Conservation (phyloP, 2,888 invertebrate genomes). For the Synanthedon vespiformis region DNA sequence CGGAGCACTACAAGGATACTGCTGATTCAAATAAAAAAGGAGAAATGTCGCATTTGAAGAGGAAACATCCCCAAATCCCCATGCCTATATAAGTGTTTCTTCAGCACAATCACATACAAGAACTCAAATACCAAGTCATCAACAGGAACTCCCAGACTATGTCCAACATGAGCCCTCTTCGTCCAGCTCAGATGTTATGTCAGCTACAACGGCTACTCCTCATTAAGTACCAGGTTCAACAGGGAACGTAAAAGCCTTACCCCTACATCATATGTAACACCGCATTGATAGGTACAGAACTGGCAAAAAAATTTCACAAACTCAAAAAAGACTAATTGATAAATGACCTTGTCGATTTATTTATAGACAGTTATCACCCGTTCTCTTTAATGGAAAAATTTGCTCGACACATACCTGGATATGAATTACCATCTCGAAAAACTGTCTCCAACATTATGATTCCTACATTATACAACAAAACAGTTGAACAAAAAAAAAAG, state of each 20-base stretch:
- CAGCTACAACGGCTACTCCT: slow-evolving; percentile 4
- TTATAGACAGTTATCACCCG: too few species aligned
- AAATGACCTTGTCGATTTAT: too few species aligned
- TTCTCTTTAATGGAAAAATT: too few species aligned
- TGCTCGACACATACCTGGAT: too few species aligned
- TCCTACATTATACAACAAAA: slow-evolving; percentile 2
- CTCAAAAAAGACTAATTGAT: background rate
- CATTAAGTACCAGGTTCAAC: background rate
- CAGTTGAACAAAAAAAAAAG: slow-evolving; percentile 6
- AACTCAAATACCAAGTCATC: slow-evolving; percentile 2
- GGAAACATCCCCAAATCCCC: slow-evolving; percentile 3
- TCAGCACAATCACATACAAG: slow-evolving; percentile 4
- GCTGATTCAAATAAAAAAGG: too few species aligned
- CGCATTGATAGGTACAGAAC: background rate
- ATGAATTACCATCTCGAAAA: too few species aligned
- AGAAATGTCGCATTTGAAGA: background rate
- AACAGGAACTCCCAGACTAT: background rate
- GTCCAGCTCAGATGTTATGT: slow-evolving; percentile 2
- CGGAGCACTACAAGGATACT: too few species aligned
- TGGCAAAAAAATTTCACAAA: background rate
- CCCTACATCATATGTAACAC: background rate
- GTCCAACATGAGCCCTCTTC: background rate
- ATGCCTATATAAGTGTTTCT: slow-evolving; percentile 5
- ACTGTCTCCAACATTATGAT: too few species aligned
- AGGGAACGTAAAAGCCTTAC: background rate